These are phyloP conservation scores for Lipophrys pholis DNA, from an alignment of 2,113 vertebrate genomes.

Conservation along the genomic window DNA sequence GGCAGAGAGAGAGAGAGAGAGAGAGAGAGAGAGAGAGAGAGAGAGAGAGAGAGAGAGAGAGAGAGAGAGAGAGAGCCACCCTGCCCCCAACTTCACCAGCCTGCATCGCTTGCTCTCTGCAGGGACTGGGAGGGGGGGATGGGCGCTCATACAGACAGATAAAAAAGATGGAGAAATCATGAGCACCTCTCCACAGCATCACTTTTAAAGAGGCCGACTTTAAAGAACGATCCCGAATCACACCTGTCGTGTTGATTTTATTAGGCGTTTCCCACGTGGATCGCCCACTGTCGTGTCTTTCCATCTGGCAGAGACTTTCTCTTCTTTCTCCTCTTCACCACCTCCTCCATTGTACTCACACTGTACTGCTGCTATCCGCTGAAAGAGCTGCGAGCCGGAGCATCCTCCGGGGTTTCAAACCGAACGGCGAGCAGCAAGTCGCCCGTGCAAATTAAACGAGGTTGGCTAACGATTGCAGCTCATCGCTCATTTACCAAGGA, in stretches of 20 bases:
- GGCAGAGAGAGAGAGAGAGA: too few relatives aligned
- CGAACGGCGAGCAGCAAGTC: conserved; percentile 9
- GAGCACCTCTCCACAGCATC: conserved; percentile 16
- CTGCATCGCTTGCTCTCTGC: conserved; percentile 58
- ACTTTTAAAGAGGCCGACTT: neutral
- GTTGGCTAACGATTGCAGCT: conserved; percentile 27
- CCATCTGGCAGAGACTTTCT: conserved; percentile 41
- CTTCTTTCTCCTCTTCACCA: conserved; percentile 43
- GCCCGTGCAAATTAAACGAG: neutral
- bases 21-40: conserved; percentile 54
- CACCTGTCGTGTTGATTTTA: neutral
- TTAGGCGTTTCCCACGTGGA: neutral
- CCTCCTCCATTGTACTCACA: conserved; percentile 46
- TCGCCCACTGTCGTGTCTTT: conserved; percentile 6
- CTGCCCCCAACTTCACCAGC: conserved; percentile 74
- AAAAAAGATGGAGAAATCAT: conserved; percentile 32
- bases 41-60: neutral
- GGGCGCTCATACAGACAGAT: conserved; percentile 40
- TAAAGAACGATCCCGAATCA: neutral
- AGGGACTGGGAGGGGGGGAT: conserved; percentile 63
- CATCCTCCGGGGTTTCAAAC: conserved; percentile 31
- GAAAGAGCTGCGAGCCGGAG: conserved; percentile 26
- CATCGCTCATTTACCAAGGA: neutral
- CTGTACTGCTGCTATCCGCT: conserved; percentile 9
- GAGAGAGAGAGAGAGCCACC: conserved; percentile 51